Conservation (phyloP, 2,113 vertebrate species). For the Rhea pennata region DNA sequence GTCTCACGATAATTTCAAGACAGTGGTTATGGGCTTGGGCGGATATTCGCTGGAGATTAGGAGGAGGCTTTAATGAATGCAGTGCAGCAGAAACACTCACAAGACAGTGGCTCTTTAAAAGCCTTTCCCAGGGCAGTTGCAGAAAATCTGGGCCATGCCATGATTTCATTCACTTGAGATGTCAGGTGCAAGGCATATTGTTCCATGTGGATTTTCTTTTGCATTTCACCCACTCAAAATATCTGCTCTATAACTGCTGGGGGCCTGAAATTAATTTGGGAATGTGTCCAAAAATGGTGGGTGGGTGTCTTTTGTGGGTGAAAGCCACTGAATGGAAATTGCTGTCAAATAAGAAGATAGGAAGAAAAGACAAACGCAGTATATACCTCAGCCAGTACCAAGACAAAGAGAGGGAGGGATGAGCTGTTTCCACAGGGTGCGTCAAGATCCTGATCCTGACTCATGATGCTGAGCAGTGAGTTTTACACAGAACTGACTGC, state of each 20-base stretch:
- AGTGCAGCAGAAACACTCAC: background rate
- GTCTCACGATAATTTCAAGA: slow-evolving; percentile 11
- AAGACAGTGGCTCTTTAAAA: background rate
- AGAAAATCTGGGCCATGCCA: slow-evolving; percentile 41
- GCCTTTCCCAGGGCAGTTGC: slow-evolving; percentile 40
- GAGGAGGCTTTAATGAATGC: background rate
- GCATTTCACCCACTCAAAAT: background rate
- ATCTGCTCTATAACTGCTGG: background rate
- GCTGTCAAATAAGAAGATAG: background rate
- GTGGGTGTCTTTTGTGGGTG: background rate
- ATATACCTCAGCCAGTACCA: background rate
- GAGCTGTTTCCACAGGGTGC: background rate
- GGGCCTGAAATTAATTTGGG: slow-evolving; percentile 5
- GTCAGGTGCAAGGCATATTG: slow-evolving; percentile 41
- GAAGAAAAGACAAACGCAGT: background rate
- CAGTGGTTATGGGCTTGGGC: background rate
- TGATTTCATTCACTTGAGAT: slow-evolving; percentile 46
- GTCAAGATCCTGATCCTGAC: slow-evolving; percentile 25
- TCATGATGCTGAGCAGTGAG: rapidly evolving
- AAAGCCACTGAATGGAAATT: background rate
- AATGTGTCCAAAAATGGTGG: background rate
- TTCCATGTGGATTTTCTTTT: slow-evolving; percentile 29
- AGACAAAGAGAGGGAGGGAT: background rate
- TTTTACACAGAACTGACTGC: background rate
- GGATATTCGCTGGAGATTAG: slow-evolving; percentile 15